phyloP scores from a whole-genome alignment of 2,797 vertebrate genomes.

The Enteromius mattozi region DNA sequence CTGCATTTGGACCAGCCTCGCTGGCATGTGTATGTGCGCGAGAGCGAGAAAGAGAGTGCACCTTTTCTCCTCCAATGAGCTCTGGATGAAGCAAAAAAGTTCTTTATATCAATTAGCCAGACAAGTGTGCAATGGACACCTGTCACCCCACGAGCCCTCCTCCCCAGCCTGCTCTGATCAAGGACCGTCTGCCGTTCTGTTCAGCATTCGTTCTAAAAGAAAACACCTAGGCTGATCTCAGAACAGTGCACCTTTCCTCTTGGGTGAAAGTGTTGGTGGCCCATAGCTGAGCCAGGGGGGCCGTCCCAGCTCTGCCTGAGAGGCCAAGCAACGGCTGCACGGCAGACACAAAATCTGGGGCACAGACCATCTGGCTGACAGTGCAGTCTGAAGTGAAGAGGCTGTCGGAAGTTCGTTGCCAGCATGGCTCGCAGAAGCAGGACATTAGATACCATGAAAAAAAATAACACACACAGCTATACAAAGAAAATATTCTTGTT shows the following conservation, averaged over 20 bases:
- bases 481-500: conserved; percentile 38
- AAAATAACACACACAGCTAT: neutral
- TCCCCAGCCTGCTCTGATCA: conserved; percentile 31
- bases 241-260: conserved; percentile 34
- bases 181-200: conserved; percentile 32
- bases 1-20: conserved; percentile 55
- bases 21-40: conserved; percentile 46
- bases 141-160: conserved; percentile 50
- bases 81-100: conserved; percentile 58
- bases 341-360: conserved; percentile 57
- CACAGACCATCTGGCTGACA: conserved; percentile 56
- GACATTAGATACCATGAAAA: conserved; percentile 43
- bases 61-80: conserved; percentile 63
- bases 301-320: conserved; percentile 43
- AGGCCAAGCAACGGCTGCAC: conserved; percentile 48
- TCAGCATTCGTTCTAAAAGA: neutral
- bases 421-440: conserved; percentile 47
- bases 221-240: conserved; percentile 38
- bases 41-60: conserved; percentile 51
- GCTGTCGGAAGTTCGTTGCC: conserved; percentile 43
- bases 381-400: conserved; percentile 52
- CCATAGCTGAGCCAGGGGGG: conserved; percentile 35
- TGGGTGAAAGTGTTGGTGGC: conserved; percentile 45
- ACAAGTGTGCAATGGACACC: conserved; percentile 64
- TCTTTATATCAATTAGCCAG: conserved; percentile 66